Evolutionary conservation across 2,888 invertebrate species (phyloP).

Genomic region (Diabrotica balteata): DNA sequence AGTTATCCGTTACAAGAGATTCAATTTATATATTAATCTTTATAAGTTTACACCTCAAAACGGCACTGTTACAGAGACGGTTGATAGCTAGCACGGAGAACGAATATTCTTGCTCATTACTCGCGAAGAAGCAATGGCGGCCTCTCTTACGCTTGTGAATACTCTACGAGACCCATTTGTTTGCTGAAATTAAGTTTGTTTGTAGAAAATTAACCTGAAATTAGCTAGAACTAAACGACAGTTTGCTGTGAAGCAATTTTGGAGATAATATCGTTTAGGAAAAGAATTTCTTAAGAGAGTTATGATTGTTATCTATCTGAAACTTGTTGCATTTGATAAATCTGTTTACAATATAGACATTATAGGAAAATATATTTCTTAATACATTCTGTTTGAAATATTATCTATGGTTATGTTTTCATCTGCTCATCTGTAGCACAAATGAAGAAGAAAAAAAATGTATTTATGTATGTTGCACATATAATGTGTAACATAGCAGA

Average conservation of each 20-base stretch:
- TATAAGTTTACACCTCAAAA: too few species aligned
- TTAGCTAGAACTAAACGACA: constrained; percentile 49
- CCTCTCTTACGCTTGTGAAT: constrained; percentile 32
- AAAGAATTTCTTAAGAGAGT: background rate
- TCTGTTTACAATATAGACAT: too few species aligned
- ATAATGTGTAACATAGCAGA: too few species aligned
- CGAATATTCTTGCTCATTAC: constrained; percentile 2
- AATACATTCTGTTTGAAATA: too few species aligned
- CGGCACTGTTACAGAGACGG: background rate
- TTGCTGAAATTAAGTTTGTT: constrained; percentile 57
- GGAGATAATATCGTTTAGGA: background rate
- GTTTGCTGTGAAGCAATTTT: constrained; percentile 37
- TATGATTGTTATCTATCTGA: background rate
- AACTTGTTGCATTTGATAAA: too few species aligned
- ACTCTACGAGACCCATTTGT: constrained; percentile 48
- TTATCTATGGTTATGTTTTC: too few species aligned
- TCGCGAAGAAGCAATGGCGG: background rate
- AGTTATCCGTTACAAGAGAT: too few species aligned
- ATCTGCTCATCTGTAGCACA: too few species aligned
- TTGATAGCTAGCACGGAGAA: background rate
- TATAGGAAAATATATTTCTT: too few species aligned
- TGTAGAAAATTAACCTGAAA: constrained; percentile 54
- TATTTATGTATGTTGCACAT: too few species aligned
- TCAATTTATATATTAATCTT: too few species aligned
- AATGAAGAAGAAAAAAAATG: too few species aligned